These are phyloP conservation scores for Ceratotherium simum DNA, from an alignment of 2,113 vertebrate species.

Conservation along the genomic window DNA sequence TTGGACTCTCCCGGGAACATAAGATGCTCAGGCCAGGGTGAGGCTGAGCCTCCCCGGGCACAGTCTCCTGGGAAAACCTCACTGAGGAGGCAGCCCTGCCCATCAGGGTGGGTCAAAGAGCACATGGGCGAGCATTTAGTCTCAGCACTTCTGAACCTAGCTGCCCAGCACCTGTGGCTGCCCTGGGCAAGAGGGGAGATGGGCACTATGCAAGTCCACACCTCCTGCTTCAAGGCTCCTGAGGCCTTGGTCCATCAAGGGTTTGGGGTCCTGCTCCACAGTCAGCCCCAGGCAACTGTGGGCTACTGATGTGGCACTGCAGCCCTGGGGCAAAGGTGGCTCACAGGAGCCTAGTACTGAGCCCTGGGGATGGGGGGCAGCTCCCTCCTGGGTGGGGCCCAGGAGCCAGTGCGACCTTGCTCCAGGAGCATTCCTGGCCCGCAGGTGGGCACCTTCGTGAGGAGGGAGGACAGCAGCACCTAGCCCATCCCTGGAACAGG, in stretches of 20 bases:
- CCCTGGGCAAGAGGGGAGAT: background rate
- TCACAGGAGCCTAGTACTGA: background rate
- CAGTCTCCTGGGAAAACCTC: background rate
- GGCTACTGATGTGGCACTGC: background rate
- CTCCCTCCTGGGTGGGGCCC: too few species aligned
- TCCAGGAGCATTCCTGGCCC: background rate
- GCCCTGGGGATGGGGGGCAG: background rate
- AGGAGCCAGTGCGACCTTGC: background rate
- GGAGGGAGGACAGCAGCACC: too few species aligned
- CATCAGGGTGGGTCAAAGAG: background rate
- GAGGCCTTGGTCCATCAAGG: background rate
- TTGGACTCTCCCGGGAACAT: background rate
- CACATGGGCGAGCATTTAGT: background rate
- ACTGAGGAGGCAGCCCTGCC: background rate
- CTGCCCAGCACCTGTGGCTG: background rate
- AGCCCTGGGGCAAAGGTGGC: background rate
- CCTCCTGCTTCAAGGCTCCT: background rate
- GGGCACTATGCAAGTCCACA: accelerated
- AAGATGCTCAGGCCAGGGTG: too few species aligned
- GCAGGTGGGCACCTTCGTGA: too few species aligned
- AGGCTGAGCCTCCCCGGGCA: background rate
- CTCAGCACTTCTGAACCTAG: background rate
- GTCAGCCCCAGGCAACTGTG: background rate
- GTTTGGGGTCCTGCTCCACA: background rate
- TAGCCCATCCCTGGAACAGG: background rate